phyloP scores from a whole-genome alignment of 2,888 invertebrate species.

The Disparrhopalites patrizii region DNA sequence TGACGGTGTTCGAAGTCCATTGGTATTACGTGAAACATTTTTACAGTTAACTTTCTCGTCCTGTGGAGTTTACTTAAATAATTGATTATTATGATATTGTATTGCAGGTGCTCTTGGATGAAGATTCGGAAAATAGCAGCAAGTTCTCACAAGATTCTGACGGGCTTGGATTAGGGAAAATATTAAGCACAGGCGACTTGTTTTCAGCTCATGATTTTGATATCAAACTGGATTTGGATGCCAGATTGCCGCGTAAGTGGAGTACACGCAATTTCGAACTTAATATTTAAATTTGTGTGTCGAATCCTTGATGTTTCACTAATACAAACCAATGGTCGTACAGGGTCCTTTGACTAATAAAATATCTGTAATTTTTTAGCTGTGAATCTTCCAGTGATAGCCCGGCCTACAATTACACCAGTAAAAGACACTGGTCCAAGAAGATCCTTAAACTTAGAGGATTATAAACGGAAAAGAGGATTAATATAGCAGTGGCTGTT shows the following conservation, averaged over 20 bases:
- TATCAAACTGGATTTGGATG: slow-evolving; percentile 86
- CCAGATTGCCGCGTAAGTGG: slow-evolving; percentile 63
- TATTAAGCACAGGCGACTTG: slow-evolving; percentile 55
- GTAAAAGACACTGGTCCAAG: slow-evolving; percentile 76
- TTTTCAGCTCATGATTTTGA: slow-evolving; percentile 86
- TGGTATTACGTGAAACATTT: too few relatives aligned
- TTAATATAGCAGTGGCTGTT: slow-evolving; percentile 62
- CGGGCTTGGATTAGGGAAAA: too few relatives aligned
- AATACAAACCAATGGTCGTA: too few relatives aligned
- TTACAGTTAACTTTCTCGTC: too few relatives aligned
- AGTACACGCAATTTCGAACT: slow-evolving; percentile 27
- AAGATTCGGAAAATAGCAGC: too few relatives aligned
- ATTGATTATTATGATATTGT: too few relatives aligned
- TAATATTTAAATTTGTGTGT: not conserved
- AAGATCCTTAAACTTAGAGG: slow-evolving; percentile 80
- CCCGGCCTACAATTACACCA: slow-evolving; percentile 67
- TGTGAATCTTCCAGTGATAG: slow-evolving; percentile 67
- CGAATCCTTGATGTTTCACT: not conserved
- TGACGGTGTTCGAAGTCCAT: too few relatives aligned
- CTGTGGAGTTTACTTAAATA: too few relatives aligned
- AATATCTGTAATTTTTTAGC: slow-evolving; percentile 51
- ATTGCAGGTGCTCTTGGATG: too few relatives aligned
- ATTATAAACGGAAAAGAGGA: slow-evolving; percentile 88
- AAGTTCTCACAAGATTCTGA: too few relatives aligned
- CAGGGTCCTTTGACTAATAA: slow-evolving; percentile 16